Base-by-base conservation (phyloP, 2,888 invertebrate species). In the Rotaria macrura region DNA sequence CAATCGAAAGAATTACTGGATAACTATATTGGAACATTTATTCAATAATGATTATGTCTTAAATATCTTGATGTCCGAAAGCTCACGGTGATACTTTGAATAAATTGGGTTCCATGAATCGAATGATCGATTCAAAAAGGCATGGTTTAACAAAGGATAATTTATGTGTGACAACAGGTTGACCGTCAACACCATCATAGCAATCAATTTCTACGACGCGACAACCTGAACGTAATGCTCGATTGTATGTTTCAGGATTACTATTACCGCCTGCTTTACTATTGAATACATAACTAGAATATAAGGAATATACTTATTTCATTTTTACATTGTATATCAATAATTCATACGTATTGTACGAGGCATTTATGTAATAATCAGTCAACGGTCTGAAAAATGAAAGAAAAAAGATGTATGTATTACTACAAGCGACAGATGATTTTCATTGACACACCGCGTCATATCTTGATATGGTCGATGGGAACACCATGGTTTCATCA, bases 61-160 rank as follows among this genome's bases (percentile, higher is more conserved):
- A 49, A 49, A 49, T 49, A 17, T 49, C 17, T 3, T 49, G 49
- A 49, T 49, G 14, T 49, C 14, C 14, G 17, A 34, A 65, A 29
- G 1, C 0, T 29, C 29, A 79, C 25, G 25, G 43, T 43, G 79
- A 79, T 79, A 34, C 25, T 43, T 79, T 79, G 10, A 40, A 79
- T 43, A 79, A n/a, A 79, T 43, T 79, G 25, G 43, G 79, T 43
- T 79, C n/a, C 10, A 79, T 79, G 25, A n/a, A 43, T 23, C n/a
- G 43, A 43, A 79, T 79, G 14, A 79, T 79, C 43, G 79, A 43
- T 79, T 79, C 79, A n/a, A 79, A 43, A n/a, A 79, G 43, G n/a
- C 79, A 79, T 79, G 79, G 43, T 10, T n/a, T 79, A 25, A 79
- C 79, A 10, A 43, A 43, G 9, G 79, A 43, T 25, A 40, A 79